These are phyloP conservation scores for Drosophila fuyamai DNA, from an alignment of 1,140 invertebrate species.

Conservation along the genomic window DNA sequence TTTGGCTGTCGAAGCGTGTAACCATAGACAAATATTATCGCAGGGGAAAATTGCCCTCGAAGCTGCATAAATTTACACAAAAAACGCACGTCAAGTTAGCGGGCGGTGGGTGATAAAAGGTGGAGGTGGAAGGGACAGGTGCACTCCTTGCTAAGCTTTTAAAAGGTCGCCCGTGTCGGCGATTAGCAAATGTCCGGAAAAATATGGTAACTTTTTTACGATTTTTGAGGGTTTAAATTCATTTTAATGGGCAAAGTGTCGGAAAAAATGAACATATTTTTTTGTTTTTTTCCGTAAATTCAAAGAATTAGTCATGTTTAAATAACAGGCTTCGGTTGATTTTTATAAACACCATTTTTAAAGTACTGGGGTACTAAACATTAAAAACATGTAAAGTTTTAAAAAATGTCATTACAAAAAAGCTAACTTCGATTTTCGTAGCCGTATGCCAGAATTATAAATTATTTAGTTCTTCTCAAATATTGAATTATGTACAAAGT, in stretches of 20 bases:
- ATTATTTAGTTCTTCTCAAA: too few species aligned
- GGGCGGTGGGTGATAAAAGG: constrained; percentile 3
- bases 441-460: too few species aligned
- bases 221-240: constrained; percentile 16
- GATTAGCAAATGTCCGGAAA: constrained; percentile 44
- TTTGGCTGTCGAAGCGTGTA: constrained; percentile 83
- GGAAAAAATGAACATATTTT: not conserved
- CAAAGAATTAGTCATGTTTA: too few species aligned
- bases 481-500: too few species aligned
- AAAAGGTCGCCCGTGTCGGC: constrained; percentile 68
- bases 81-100: constrained; percentile 27
- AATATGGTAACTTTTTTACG: not conserved
- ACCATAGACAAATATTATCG: constrained; percentile 78
- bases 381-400: too few species aligned
- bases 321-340: too few species aligned
- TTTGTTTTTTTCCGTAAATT: not conserved
- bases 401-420: too few species aligned
- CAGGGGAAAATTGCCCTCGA: constrained; percentile 62
- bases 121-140: constrained; percentile 47
- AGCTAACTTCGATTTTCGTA: too few species aligned
- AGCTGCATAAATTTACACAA: constrained; percentile 83
- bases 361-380: too few species aligned
- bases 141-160: constrained; percentile 65
- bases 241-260: constrained; percentile 17
- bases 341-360: too few species aligned